Evolutionary conservation across 2,113 vertebrate genomes (phyloP), one percentile per base, ranked within the genome.

Genomic region (Hymenochirus boettgeri): DNA sequence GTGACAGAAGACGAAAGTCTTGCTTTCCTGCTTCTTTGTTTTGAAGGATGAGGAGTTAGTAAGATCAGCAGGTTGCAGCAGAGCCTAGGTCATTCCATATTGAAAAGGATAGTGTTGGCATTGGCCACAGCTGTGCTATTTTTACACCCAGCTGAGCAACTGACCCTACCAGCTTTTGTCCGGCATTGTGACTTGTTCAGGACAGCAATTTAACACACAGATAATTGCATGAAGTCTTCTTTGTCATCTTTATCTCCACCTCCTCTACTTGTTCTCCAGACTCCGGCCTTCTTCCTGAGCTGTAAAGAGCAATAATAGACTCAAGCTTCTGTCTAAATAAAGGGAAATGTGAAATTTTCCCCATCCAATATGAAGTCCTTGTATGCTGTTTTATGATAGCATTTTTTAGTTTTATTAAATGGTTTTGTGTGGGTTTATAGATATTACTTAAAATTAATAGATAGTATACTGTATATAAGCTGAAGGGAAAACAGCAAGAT

Each of bases 41-140:
- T 90, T 90, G 85, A 89, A 76, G 59, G 75, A 74, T 78, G 80
- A 83, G 85, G 86, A 89, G 88, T 79, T 75, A 78, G 84, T 84
- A 75, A 42, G 24, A 70, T 73, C 73, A 76, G 76, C 83, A 82
- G 82, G 82, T 81, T 72, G 85, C 84, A 76, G 77, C 79, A 82
- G 89, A 85, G 76, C 81, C 83, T 81, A 83, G 89, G 87, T 88
- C 87, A 79, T 81, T 86, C 88, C 90, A 87, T 93, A 91, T 90
- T 89, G 91, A 86, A 76, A 67, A 46, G 77, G 78, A 73, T 82
- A 79, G 90, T 89, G 86, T 77, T 76, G 83, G 87, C 83, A 85
- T 87, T 85, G 90, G 87, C 83, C 90, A 91, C 92, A 94, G 91
- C 92, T 94, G 93, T 91, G 89, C 80, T 61, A 56, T 77, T 52